phyloP scores from a whole-genome alignment of 2,888 invertebrate genomes.

The Amphipoea oculea region DNA sequence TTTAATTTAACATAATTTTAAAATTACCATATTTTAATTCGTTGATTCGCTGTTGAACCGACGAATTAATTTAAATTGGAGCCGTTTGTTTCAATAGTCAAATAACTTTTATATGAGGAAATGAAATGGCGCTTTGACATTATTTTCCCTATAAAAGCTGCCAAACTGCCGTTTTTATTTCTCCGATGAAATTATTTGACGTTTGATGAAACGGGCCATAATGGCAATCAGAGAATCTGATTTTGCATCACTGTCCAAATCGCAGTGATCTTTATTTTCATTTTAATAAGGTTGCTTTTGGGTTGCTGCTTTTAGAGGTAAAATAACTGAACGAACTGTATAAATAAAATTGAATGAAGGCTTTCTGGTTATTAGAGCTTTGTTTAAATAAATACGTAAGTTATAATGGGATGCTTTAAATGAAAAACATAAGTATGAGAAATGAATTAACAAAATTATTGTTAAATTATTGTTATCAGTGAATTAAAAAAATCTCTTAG shows the following conservation, averaged over 20 bases:
- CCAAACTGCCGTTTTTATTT: background rate
- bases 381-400: background rate
- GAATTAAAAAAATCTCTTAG: slow-evolving; percentile 35
- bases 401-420: slow-evolving; percentile 21
- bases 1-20: background rate
- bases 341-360: background rate
- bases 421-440: slow-evolving; percentile 44
- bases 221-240: too few species aligned
- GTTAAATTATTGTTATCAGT: slow-evolving; percentile 58
- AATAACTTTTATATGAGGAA: background rate
- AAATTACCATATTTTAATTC: background rate
- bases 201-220: background rate
- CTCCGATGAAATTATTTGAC: background rate
- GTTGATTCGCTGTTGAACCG: background rate
- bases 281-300: too few species aligned
- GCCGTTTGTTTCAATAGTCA: background rate
- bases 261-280: too few species aligned
- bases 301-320: too few species aligned
- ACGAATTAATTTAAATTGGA: background rate
- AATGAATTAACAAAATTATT: too few species aligned
- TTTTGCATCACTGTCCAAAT: too few species aligned
- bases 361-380: background rate
- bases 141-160: background rate
- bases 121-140: background rate
- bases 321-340: background rate